Percentiles rank a stretch among this genome's conserved stretches.
phyloP scores from a whole-genome alignment of 2,113 vertebrate genomes.

The Labeo catla region DNA sequence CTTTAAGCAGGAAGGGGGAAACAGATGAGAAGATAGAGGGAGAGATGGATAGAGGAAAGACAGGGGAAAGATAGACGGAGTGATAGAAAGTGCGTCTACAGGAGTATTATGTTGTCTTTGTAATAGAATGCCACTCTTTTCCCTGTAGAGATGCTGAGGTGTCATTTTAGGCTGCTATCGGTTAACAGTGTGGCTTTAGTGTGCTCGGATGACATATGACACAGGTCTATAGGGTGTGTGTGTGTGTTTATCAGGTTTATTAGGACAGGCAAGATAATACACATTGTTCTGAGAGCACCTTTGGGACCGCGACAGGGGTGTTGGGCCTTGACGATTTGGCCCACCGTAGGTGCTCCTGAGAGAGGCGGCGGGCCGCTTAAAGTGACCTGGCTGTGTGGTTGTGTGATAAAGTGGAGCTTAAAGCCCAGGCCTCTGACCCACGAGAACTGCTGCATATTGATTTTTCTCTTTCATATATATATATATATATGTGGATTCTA shows the following conservation, averaged over 20 bases:
- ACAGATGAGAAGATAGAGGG: slow-evolving; percentile 31
- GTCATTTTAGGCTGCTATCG: slow-evolving; percentile 56
- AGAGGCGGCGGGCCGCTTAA: slow-evolving; percentile 61
- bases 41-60: background rate
- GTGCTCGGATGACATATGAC: slow-evolving; percentile 51
- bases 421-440: slow-evolving; percentile 21
- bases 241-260: slow-evolving; percentile 44
- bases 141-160: slow-evolving; percentile 53
- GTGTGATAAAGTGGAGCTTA: slow-evolving; percentile 56
- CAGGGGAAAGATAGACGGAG: slow-evolving; percentile 30
- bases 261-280: slow-evolving; percentile 42
- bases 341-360: slow-evolving; percentile 66
- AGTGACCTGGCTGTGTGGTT: slow-evolving; percentile 52
- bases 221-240: slow-evolving; percentile 54
- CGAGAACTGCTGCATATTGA: slow-evolving; percentile 68
- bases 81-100: slow-evolving; percentile 51
- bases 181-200: slow-evolving; percentile 52
- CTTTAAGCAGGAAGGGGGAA: slow-evolving; percentile 65
- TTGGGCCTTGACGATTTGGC: slow-evolving; percentile 40
- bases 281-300: slow-evolving; percentile 29
- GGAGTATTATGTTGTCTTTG: slow-evolving; percentile 59
- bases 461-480: slow-evolving; percentile 64
- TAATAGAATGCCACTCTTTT: slow-evolving; percentile 56
- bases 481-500: slow-evolving; percentile 59
- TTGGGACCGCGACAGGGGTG: background rate